Base-by-base conservation (phyloP, 1,140 invertebrate genomes). In the Drosophila elegans region DNA sequence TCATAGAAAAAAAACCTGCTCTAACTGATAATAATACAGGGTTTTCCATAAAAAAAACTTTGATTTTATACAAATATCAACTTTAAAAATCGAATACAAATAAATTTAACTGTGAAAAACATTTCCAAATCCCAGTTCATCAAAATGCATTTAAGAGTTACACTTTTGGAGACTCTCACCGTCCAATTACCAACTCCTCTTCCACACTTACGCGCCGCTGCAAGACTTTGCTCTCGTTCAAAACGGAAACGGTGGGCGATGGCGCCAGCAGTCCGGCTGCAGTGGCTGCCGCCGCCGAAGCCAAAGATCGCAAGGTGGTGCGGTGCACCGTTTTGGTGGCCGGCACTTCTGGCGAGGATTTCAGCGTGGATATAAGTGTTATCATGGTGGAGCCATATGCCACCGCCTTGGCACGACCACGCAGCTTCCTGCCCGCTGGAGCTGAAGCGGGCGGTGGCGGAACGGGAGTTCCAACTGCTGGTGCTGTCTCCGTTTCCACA, bases 181-280 rank as follows among this genome's bases (percentile, higher is more conserved):
- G 11, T 11, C 13, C 38, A 13, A 13, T 6, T 6, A 13, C 60
- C 29, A 10, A 6, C 10, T 9, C 36, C 2, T 34, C 36, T 34
- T 36, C 11, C 42, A 16, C 63, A 71, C 96, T 97, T 96, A 97
- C 96, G 95, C 96, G 95, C 93, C 96, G 96, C 93, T 97, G 96
- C 86, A 97, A 94, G 92, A 96, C 95, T 93, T 96, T 96, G 93
- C 95, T 94, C 93, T 96, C 94, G 60, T 92, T 92, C 53, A 91
- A 72, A 51, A 93, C 93, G 29, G 93, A 92, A 46, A 91, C 79
- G 42, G 92, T 93, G 39, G 93, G 88, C 34, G 93, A 89, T 7
- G 78, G 83, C 16, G 79, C 59, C 62, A 81, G 46, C 16, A 85
- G 38, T 1, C 81, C 84, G 0, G 69, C 79, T 16, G 88, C 77